Evolutionary conservation across 2,113 vertebrate species (phyloP), one percentile per base, ranked within the genome.

Genomic region (Galbula dea): DNA sequence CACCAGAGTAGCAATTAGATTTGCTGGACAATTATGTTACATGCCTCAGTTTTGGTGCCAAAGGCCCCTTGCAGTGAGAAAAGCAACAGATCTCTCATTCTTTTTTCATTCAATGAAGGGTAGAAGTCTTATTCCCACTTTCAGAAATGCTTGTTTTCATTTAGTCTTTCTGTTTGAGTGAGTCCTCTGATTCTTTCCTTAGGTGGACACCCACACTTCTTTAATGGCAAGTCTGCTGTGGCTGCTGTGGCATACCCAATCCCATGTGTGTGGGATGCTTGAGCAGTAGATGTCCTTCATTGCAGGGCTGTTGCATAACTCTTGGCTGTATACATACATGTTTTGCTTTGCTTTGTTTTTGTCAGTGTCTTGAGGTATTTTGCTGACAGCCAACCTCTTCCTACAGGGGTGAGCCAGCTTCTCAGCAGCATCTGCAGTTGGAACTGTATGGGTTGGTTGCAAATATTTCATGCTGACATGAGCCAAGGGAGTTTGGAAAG

Each of bases 341-440:
- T 43, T 79, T 69, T 82, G 8, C 57, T 75, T 63, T 67, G 22
- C 21, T 82, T 75, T 62, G 61, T 57, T 68, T 85, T 71, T 90
- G 21, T 72, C 45, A n/a, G 29, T 83, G 59, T 80, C 79, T 29
- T 73, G 34, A 9, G 11, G 16, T 61, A 26, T 3, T 52, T 27
- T 78, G 61, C 41, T 61, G 67, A 83, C 57, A 62, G 26, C 27
- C 4, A 12, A 76, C 34, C 24, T 72, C 37, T 72, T 80, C 48
- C 57, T 66, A 49, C 80, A 41, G 27, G 27, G 24, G 5, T 27
- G 27, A 90, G 19, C 57, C 57, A 51, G 66, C 58, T 73, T 92
- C 77, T 79, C 78, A 93, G 84, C 86, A 92, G 66, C 86, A 89
- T 92, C 86, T 95, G 74, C 63, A 89, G 37, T 94, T 95, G 80